Evolutionary conservation across 2,797 vertebrate species (phyloP).

Genomic region (Dipus sagitta): DNA sequence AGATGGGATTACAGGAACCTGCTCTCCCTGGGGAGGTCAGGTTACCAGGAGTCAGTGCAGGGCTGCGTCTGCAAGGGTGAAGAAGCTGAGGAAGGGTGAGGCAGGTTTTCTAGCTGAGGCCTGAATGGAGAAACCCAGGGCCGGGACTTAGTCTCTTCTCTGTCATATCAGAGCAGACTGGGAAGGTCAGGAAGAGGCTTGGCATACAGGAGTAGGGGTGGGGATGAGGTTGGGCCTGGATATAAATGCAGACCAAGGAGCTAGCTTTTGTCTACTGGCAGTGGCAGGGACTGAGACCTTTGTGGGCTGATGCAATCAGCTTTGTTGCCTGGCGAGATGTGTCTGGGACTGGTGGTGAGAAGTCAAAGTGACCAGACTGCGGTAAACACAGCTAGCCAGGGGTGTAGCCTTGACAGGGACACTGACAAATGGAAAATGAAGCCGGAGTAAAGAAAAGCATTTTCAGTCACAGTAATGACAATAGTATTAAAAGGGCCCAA

Average conservation of each 20-base stretch:
- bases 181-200: background rate
- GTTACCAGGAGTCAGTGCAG: background rate
- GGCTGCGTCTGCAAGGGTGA: background rate
- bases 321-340: background rate
- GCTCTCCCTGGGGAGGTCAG: background rate
- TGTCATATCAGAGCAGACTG: background rate
- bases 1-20: background rate
- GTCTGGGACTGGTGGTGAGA: background rate
- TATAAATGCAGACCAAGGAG: background rate
- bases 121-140: background rate
- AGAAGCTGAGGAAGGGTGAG: background rate
- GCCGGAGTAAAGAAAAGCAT: conserved; percentile 12
- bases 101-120: background rate
- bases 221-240: background rate
- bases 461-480: background rate
- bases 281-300: background rate
- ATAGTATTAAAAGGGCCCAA: background rate
- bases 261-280: background rate
- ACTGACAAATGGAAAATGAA: background rate
- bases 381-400: background rate
- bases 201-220: background rate
- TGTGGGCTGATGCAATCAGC: background rate
- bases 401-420: background rate
- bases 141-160: background rate
- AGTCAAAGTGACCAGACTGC: background rate